Evolutionary conservation across 2,113 vertebrate species (phyloP).

Genomic region (Crypturellus undulatus): DNA sequence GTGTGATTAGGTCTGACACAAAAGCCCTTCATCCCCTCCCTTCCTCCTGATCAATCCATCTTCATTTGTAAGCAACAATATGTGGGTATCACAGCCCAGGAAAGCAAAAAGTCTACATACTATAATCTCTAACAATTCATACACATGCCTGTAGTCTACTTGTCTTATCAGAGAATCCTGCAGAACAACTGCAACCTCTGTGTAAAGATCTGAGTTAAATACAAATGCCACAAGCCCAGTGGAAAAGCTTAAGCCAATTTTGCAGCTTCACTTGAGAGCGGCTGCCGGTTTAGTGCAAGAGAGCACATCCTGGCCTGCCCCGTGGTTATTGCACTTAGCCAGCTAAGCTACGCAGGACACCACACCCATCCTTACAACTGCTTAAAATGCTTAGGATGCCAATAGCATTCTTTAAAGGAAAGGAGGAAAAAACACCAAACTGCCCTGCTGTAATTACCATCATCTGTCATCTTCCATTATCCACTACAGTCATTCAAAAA

Average conservation of each 20-base stretch:
- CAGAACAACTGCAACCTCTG: slow-evolving; percentile 2
- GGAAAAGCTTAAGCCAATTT: slow-evolving; percentile 17
- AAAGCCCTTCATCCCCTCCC: background rate
- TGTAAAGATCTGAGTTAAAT: background rate
- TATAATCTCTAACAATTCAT: background rate
- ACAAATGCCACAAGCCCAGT: background rate
- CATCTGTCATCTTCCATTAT: slow-evolving; percentile 1
- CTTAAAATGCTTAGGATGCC: slow-evolving; percentile 43
- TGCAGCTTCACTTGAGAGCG: background rate
- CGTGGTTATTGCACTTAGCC: background rate
- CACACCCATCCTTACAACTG: slow-evolving; percentile 30
- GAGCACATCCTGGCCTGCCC: background rate
- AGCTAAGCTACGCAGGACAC: background rate
- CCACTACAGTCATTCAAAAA: background rate
- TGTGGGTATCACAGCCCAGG: background rate
- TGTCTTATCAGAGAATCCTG: background rate
- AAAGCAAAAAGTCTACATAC: background rate
- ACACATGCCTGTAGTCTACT: background rate
- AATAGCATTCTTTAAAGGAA: background rate
- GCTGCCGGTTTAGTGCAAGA: background rate
- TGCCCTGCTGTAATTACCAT: background rate
- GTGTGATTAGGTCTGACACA: background rate
- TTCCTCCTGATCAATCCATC: background rate
- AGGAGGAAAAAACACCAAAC: background rate
- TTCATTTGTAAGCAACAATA: background rate